A percentile compares a stretch with the other conserved stretches of the same genome.
phyloP scores from a whole-genome alignment of 2,888 invertebrate species.

The Acanthacorydalis orientalis region DNA sequence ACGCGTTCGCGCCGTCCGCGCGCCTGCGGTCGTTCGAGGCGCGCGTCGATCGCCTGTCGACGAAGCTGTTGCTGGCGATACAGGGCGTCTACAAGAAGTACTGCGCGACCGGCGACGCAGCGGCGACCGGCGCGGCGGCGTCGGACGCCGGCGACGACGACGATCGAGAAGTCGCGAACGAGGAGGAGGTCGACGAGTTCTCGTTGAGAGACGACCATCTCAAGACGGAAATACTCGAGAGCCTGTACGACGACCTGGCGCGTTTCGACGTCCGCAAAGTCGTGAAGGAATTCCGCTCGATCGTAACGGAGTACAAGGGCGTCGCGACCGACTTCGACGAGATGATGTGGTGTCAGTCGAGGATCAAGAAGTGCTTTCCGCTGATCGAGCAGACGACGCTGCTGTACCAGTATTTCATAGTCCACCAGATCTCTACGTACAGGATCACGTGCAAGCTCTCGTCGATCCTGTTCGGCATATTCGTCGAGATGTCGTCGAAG shows the following conservation, averaged over 20 bases:
- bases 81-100: background rate
- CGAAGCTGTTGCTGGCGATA: conserved; percentile 10
- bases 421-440: conserved; percentile 61
- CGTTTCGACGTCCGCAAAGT: conserved; percentile 35
- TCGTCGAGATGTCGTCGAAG: conserved; percentile 64
- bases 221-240: conserved; percentile 44
- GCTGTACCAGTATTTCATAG: conserved; percentile 62
- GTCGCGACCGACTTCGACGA: background rate
- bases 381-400: conserved; percentile 61
- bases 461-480: conserved; percentile 66
- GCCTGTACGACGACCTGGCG: conserved; percentile 41
- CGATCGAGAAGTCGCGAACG: background rate
- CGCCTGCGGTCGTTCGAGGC: no score
- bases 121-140: background rate
- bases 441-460: conserved; percentile 68
- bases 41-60: conserved; percentile 4
- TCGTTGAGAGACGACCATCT: conserved; percentile 44
- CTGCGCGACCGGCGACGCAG: no score
- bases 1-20: no score
- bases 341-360: background rate
- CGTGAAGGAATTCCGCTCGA: conserved; percentile 14
- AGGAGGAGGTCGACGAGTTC: conserved; percentile 14
- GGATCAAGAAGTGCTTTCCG: conserved; percentile 30
- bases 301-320: background rate
- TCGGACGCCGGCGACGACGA: background rate